A percentile compares a stretch with the other conserved stretches of the same genome.
These are phyloP conservation scores for Rhagonycha lutea DNA, from an alignment of 2,888 invertebrate genomes.

Conservation along the genomic window DNA sequence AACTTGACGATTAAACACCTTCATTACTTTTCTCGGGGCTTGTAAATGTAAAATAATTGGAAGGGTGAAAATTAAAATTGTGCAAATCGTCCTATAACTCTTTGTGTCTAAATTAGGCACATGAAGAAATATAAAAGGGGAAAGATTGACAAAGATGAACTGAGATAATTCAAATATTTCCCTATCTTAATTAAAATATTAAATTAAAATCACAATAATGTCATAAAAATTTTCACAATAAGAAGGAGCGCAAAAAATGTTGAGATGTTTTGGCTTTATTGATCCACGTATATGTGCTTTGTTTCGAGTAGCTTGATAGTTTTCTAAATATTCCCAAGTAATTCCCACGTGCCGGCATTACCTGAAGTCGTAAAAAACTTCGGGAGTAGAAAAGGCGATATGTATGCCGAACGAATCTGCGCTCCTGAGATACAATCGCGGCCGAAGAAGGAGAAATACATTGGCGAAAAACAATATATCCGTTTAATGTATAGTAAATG, in stretches of 20 bases:
- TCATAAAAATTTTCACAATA: not conserved
- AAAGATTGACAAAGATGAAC: not conserved
- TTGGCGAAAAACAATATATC: conserved; percentile 46
- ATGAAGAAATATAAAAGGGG: conserved; percentile 7
- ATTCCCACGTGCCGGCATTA: conserved; percentile 53
- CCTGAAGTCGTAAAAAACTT: conserved; percentile 51
- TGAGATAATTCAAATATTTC: conserved; percentile 1
- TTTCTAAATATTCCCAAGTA: conserved; percentile 42
- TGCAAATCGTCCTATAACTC: conserved; percentile 25
- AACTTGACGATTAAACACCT: conserved; percentile 36
- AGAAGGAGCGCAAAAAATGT: not conserved
- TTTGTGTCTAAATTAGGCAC: conserved; percentile 22
- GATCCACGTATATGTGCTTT: conserved; percentile 6
- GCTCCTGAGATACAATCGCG: conserved; percentile 50
- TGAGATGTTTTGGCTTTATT: not conserved
- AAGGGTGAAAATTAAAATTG: conserved; percentile 23
- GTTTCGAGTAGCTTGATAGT: conserved; percentile 34
- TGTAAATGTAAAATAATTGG: conserved; percentile 23
- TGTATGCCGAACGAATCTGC: conserved; percentile 49
- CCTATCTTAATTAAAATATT: not conserved
- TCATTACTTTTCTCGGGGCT: conserved; percentile 33
- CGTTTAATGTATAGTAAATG: conserved; percentile 40
- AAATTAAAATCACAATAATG: not conserved
- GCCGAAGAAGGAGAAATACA: conserved; percentile 47
- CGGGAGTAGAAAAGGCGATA: conserved; percentile 48